Evolutionary conservation across 2,888 invertebrate species (phyloP), one percentile per base, ranked within the genome.

Genomic region (Axea sp.): DNA sequence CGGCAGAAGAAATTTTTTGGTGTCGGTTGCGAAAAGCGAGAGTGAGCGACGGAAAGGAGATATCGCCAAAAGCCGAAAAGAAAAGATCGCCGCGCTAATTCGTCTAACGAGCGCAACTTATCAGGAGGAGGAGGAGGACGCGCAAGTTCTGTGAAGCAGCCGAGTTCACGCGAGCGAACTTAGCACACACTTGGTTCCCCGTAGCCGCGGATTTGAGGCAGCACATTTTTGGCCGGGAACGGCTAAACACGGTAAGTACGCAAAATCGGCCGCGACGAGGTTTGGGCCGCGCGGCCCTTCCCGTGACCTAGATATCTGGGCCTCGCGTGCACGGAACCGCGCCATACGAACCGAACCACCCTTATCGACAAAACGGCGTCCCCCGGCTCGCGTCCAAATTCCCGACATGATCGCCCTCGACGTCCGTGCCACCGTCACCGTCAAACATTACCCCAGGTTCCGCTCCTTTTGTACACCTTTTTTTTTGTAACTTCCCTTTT

Each of bases 311-410:
- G 41, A 12, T 41, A 5, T 7, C 6, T 5, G n/a, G 24, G 1
- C 11, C 7, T 41, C 41, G 41, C 41, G 41, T 41, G 41, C n/a
- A 24, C 41, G 5, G 4, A 37, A 17, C 5, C 4, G 19, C 9
- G 9, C 3, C 9, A 28, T 4, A 9, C 9, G 9, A 28, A n/a
- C n/a, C n/a, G 3, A 19, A 12, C 31, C 11, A 12, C 31, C 72
- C 76, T 77, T 86, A 86, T 86, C 85, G 86, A 86, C 81, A 84
- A 86, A 86, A 86, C 86, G 26, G 14, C 24, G 11, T 12, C 17
- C 24, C 24, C 14, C 9, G 22, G 12, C 59, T 33, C 26, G 17
- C 45, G 12, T 17, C 19, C 41, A 2, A 43, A 9, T 43, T 9
- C 30, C 51, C 11, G 33, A 37, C 24, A 71, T 64, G 62, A 31